Evolutionary conservation across 2,113 vertebrate genomes (phyloP).

Genomic region (Nyctereutes procyonoides): DNA sequence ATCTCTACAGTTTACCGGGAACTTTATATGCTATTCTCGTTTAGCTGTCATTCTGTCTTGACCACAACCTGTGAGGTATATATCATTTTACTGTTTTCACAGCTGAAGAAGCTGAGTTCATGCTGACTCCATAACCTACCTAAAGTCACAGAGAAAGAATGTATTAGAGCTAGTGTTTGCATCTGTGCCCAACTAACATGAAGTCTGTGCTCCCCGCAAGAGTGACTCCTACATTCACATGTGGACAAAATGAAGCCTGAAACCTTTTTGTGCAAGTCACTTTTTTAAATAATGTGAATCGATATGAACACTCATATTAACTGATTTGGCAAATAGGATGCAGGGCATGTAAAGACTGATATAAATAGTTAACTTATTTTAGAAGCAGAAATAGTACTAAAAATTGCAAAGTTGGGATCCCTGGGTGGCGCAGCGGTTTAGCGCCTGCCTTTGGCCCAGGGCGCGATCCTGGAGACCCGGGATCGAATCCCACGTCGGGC

Average conservation of each 20-base stretch:
- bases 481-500: too few species aligned
- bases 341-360: slow-evolving; percentile 46
- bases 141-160: neutral
- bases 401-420: too few species aligned
- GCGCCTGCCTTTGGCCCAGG: too few species aligned
- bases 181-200: neutral
- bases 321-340: neutral
- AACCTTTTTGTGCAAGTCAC: neutral
- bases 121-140: neutral
- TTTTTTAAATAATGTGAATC: slow-evolving; percentile 4
- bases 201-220: neutral
- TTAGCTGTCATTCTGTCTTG: neutral
- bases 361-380: slow-evolving; percentile 27
- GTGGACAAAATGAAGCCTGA: neutral
- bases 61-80: neutral
- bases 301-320: neutral
- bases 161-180: neutral
- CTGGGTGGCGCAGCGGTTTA: too few species aligned
- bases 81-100: neutral
- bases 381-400: slow-evolving; percentile 24
- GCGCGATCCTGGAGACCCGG: too few species aligned
- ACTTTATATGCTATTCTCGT: neutral
- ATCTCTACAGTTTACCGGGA: neutral
- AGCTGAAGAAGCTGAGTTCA: neutral
- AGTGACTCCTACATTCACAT: neutral